phyloP scores from a whole-genome alignment of 2,797 vertebrate species.

The Peromyscus attwateri region DNA sequence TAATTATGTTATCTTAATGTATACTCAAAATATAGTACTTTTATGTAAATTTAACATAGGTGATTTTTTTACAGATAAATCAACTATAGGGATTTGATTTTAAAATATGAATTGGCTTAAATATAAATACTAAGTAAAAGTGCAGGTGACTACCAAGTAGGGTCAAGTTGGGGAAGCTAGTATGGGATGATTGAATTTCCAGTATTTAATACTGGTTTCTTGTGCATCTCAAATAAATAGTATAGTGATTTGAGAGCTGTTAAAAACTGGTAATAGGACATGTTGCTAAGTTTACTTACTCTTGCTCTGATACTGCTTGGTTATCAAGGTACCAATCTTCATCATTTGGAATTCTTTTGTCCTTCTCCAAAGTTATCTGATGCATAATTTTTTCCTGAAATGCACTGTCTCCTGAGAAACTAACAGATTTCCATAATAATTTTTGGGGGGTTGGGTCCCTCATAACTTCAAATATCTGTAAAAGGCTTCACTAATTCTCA shows the following conservation, averaged over 20 bases:
- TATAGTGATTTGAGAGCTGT: neutral
- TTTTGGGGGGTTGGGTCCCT: neutral
- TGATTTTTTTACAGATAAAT: neutral
- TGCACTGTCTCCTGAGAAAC: neutral
- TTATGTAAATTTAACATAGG: slow-evolving; percentile 4
- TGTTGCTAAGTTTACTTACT: neutral
- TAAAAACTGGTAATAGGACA: neutral
- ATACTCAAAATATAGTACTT: neutral
- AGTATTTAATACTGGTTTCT: neutral
- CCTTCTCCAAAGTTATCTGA: neutral
- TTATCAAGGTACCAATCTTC: neutral
- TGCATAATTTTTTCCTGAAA: neutral
- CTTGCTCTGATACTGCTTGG: neutral
- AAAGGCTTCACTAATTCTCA: neutral
- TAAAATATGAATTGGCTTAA: neutral
- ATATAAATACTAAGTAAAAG: slow-evolving; percentile 39
- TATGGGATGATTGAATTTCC: neutral
- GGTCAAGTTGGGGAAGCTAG: neutral
- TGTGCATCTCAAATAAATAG: neutral
- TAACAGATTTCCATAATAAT: neutral
- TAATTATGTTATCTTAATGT: neutral
- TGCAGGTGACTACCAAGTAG: neutral
- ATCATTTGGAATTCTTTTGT: neutral
- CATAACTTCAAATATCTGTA: neutral
- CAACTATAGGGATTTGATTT: neutral